Evolutionary conservation across 2,888 invertebrate species (phyloP).

Genomic region (Nemapogon koenigi): DNA sequence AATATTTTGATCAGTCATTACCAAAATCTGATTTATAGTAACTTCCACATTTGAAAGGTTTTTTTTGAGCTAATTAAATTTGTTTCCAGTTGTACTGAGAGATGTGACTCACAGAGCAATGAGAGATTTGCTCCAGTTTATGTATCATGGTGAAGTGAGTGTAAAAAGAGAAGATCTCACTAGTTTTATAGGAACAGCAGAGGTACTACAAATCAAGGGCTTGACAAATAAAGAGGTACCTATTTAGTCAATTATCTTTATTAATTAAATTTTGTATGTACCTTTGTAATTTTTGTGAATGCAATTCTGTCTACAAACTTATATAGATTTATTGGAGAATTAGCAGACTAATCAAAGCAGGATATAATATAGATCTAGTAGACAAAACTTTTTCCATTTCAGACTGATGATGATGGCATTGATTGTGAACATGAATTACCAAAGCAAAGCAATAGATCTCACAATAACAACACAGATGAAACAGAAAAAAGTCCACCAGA

Average conservation of each 20-base stretch:
- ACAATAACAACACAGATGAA: slow-evolving; percentile 32
- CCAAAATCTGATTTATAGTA: too few species aligned
- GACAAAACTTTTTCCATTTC: slow-evolving; percentile 15
- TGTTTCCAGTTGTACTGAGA: slow-evolving; percentile 69
- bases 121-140: slow-evolving; percentile 75
- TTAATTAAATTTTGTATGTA: too few species aligned
- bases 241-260: too few species aligned
- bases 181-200: slow-evolving; percentile 75
- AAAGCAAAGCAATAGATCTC: slow-evolving; percentile 32
- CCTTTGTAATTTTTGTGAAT: background rate
- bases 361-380: background rate
- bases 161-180: slow-evolving; percentile 75
- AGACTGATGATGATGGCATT: slow-evolving; percentile 50
- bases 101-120: slow-evolving; percentile 75
- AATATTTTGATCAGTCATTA: too few species aligned
- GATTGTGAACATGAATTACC: slow-evolving; percentile 39
- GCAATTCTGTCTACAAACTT: background rate
- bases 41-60: too few species aligned
- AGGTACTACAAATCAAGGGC: slow-evolving; percentile 76
- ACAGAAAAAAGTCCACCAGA: background rate
- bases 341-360: background rate
- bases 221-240: slow-evolving; percentile 67
- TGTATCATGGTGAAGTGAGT: slow-evolving; percentile 80
- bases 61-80: too few species aligned
- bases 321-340: background rate